Percentiles rank a stretch among this genome's conserved stretches.
Conservation (phyloP, 1,140 invertebrate genomes). For the Rhizoglyphus robini region DNA sequence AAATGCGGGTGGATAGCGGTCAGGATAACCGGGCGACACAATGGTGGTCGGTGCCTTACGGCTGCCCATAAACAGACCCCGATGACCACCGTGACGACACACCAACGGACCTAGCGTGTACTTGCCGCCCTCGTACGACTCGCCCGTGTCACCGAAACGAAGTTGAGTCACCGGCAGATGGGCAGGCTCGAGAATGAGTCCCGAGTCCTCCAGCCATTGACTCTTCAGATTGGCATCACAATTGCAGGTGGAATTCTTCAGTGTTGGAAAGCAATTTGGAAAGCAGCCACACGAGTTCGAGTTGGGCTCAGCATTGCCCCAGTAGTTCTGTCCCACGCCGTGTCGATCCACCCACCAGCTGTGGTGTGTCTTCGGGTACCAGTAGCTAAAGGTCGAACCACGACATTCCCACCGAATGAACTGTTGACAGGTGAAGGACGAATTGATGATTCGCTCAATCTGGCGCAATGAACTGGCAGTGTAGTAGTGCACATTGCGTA, state of each 20-base stretch:
- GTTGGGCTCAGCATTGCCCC: constrained; percentile 29
- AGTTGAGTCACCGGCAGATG: constrained; percentile 28
- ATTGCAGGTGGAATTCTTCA: constrained; percentile 27
- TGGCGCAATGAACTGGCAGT: not conserved
- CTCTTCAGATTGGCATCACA: constrained; percentile 28
- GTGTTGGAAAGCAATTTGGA: constrained; percentile 26
- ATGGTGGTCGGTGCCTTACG: constrained; percentile 23
- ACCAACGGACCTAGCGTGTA: constrained; percentile 27
- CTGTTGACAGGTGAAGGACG: constrained; percentile 28
- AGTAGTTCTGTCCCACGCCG: constrained; percentile 27
- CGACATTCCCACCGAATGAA: constrained; percentile 28
- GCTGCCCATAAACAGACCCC: constrained; percentile 20
- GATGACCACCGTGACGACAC: constrained; percentile 24
- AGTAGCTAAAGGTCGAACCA: constrained; percentile 28
- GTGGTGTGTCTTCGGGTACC: constrained; percentile 25
- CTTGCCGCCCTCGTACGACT: constrained; percentile 26
- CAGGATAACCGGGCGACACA: constrained; percentile 23
- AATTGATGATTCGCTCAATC: constrained; percentile 25
- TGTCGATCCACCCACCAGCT: constrained; percentile 28
- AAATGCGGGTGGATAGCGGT: constrained; percentile 27
- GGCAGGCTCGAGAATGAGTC: constrained; percentile 25
- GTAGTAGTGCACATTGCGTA: constrained; percentile 25
- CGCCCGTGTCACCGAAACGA: constrained; percentile 28
- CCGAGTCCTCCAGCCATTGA: constrained; percentile 27
- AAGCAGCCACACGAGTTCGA: constrained; percentile 28